Conservation (phyloP, 2,888 invertebrate species). For the Ptychoptera contaminata region DNA sequence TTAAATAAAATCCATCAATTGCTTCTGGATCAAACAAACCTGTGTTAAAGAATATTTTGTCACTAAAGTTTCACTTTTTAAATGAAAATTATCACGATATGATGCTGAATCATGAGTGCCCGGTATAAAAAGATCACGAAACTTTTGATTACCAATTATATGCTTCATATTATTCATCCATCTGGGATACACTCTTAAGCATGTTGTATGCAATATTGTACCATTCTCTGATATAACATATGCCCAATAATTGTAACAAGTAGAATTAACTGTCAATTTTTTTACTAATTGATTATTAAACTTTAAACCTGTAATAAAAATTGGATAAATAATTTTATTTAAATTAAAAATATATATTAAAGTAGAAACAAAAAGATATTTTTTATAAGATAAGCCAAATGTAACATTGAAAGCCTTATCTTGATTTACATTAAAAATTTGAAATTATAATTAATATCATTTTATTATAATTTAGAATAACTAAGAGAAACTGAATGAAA, state of each 20-base stretch:
- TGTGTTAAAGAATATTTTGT: conserved; percentile 37
- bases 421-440: no score
- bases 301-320: no score
- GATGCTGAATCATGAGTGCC: conserved; percentile 56
- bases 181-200: conserved; percentile 35
- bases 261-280: conserved; percentile 19
- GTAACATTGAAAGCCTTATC: no score
- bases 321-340: no score
- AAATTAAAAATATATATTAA: no score
- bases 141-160: conserved; percentile 25
- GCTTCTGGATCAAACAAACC: conserved; percentile 13
- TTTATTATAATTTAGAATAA: no score
- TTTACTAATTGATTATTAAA: conserved; percentile 20
- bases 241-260: conserved; percentile 30
- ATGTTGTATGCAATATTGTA: conserved; percentile 27
- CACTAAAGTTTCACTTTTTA: conserved; percentile 27
- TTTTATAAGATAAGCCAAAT: no score
- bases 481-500: no score
- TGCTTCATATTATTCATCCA: conserved; percentile 40
- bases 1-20: not conserved
- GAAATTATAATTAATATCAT: no score
- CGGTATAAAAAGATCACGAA: conserved; percentile 44
- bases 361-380: no score
- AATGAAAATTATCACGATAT: conserved; percentile 30
- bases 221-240: conserved; percentile 24